Evolutionary conservation across 2,888 invertebrate species (phyloP), one percentile per base, ranked within the genome.

Genomic region (Platerodrilus igneus): DNA sequence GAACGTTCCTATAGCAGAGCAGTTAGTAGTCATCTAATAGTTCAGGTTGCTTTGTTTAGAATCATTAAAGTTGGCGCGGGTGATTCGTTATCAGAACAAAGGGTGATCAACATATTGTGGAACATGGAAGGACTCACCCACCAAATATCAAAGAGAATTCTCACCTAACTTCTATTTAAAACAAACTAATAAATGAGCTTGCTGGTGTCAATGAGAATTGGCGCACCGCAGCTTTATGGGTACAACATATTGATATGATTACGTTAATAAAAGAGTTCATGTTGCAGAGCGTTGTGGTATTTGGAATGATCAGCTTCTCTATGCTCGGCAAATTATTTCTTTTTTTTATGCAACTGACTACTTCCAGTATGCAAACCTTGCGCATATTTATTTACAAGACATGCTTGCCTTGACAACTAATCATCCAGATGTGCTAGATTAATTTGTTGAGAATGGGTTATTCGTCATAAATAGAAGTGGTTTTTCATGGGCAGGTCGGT

Each of bases 1-100:
- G 50, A 51, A 3, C 44, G 49, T 23, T 38, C 48, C n/a, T 51
- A 43, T 34, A 22, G 43, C 4, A 14, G 49, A 41, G 39, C 46
- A 6, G 35, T 50, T 8, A 17, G 49, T 41, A 48, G 29, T 9
- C 48, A 52, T 41, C 30, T 48, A 9, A 38, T 53, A 6, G 36
- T 45, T 19, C 47, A 50, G 3, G 2, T 15, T 6, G 44, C 39
- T 23, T 43, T 52, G 21, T 7, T 8, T 17, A 33, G 27, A 22
- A 44, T 41, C 14, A 34, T 50, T 30, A 20, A 47, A 4, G 40
- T 41, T 27, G 22, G 15, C 15, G 31, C 20, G 19, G 28, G 16
- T 13, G 21, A 45, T 16, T 31, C 37, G 28, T 4, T 19, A 7
- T 33, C 35, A 13, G 45, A 48, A 16, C 30, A 28, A 16, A 8